Base-by-base conservation (phyloP, 2,113 vertebrate genomes). In the Scophthalmus maximus region DNA sequence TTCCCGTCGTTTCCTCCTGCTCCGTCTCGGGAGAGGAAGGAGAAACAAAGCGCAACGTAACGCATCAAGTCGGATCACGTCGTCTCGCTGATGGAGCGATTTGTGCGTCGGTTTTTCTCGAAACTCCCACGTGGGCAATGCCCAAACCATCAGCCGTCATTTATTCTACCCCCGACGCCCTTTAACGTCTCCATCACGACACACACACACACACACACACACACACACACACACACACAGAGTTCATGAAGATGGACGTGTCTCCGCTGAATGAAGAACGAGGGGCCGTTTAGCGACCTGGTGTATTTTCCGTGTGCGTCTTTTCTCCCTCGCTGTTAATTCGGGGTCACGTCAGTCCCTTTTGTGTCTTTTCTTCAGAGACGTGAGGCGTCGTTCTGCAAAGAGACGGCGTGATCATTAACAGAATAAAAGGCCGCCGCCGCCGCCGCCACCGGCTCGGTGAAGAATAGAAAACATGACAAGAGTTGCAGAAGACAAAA, bases 331-430 rank as follows among this genome's bases (percentile, higher is more conserved):
- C 65, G 51, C 55, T 3, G 80, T 72, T 87, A 90, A 88, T 88
- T 88, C 83, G 70, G 84, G 87, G 79, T 82, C 81, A 71, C 51
- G 79, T 84, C 88, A 81, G 76, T 88, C 85, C 67, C 70, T 7
- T 12, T 17, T 6, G 53, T 88, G 83, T 68, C 70, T 7, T 12
- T 17, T 6, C 49, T 5, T 46, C 5, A 4, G 57, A 68, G 74
- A 81, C 3, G 69, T 14, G 76, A 84, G 74, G 59, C 73, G 40
- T 71, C 55, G 25, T 60, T 34, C 66, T 73, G 22, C 10, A 17
- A 51, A 47, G 71, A 76, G 65, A 84, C 79, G 59, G 86, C 82
- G 61, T 62, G 29, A 81, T 88, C 75, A 85, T 88, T 76, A 76
- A 64, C 38, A 1, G 63, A 49, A 85, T 75, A 81, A 88, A 85